Evolutionary conservation across 2,888 invertebrate species (phyloP).

Genomic region (Heliothis peltigera): DNA sequence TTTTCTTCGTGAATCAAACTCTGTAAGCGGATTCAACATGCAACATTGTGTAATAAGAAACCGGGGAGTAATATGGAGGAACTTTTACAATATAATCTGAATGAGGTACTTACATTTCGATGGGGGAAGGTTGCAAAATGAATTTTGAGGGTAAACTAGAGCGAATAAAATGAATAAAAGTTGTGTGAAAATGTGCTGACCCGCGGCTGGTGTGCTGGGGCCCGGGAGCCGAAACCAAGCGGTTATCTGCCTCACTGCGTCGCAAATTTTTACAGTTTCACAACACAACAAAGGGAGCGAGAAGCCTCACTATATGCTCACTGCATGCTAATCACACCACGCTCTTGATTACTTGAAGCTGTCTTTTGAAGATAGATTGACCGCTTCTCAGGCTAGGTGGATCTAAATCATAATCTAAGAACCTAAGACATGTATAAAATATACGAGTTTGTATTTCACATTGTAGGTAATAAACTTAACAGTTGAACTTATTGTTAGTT

Average conservation of each 20-base stretch:
- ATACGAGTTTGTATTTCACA: no score
- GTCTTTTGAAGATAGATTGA: no score
- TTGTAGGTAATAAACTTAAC: no score
- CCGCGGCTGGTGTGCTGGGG: conserved; percentile 13
- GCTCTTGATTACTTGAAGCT: not conserved
- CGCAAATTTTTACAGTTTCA: conserved; percentile 50
- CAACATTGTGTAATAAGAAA: conserved; percentile 20
- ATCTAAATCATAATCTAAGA: no score
- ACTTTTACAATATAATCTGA: conserved; percentile 18
- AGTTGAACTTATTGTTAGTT: no score
- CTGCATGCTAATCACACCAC: not conserved
- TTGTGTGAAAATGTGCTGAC: conserved; percentile 43
- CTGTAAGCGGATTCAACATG: conserved; percentile 16
- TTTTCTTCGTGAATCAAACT: conserved; percentile 31
- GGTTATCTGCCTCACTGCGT: conserved; percentile 50
- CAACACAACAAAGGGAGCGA: conserved; percentile 15
- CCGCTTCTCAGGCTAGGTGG: no score
- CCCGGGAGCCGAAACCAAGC: conserved; percentile 35
- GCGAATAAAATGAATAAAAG: conserved; percentile 35
- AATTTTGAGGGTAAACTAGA: conserved; percentile 15
- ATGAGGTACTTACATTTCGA: not conserved
- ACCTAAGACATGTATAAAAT: no score
- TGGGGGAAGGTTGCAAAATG: conserved; percentile 8
- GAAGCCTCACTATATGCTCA: conserved; percentile 17
- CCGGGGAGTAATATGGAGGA: conserved; percentile 8